Percentiles rank a stretch among this genome's conserved stretches.
These are phyloP conservation scores for Danionella cerebrum DNA, from an alignment of 2,113 vertebrate species.

Conservation along the genomic window DNA sequence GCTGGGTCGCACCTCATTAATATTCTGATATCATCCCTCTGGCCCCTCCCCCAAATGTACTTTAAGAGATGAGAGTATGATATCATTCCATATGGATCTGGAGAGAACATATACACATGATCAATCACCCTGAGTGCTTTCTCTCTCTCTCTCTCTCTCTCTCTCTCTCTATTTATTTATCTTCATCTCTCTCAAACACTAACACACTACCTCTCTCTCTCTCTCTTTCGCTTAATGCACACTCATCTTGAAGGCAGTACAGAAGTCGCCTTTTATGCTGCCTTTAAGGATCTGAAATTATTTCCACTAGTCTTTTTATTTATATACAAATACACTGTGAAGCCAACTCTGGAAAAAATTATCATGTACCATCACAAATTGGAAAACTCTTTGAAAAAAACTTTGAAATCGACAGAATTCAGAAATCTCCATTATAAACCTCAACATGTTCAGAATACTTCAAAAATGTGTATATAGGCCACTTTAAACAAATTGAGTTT, in stretches of 20 bases:
- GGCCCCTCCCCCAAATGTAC: not conserved
- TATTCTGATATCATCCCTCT: slow-evolving; percentile 40
- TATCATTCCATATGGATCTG: slow-evolving; percentile 33
- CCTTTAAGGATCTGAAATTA: not conserved
- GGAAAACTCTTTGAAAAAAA: too few species aligned
- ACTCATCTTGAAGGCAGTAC: not conserved
- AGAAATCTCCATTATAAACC: too few species aligned
- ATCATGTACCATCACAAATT: too few species aligned
- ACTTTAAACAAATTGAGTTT: too few species aligned
- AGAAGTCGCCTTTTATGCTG: not conserved
- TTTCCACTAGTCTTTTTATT: not conserved
- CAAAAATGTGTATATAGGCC: too few species aligned
- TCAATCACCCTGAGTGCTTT: not conserved
- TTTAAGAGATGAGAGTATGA: slow-evolving; percentile 32
- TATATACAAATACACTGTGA: too few species aligned
- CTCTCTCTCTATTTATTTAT: not conserved
- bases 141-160: not conserved
- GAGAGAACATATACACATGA: not conserved
- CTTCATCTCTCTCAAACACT: too few species aligned
- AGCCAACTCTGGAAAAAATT: too few species aligned
- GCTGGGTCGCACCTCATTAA: slow-evolving; percentile 25
- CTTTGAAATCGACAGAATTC: too few species aligned
- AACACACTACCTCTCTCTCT: too few species aligned
- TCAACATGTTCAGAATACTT: too few species aligned
- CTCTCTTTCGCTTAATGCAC: not conserved